phyloP scores from a whole-genome alignment of 2,797 vertebrate species.

The Philypnodon macrostomus region DNA sequence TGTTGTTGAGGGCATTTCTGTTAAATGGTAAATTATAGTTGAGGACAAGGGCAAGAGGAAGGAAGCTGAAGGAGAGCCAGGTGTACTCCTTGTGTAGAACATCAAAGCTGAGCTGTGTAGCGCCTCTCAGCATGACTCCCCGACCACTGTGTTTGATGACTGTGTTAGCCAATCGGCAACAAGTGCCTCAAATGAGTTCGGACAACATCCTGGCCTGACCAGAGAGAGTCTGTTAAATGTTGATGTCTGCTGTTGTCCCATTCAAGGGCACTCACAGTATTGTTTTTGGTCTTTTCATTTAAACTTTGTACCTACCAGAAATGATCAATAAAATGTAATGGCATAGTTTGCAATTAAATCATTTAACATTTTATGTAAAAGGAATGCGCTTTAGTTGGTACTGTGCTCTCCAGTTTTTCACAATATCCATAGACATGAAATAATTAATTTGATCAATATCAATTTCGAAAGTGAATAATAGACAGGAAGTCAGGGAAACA shows the following conservation, averaged over 20 bases:
- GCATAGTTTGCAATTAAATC: too few relatives aligned
- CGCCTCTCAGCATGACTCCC: conserved; percentile 44
- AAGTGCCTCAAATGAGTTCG: conserved; percentile 26
- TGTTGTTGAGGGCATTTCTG: not conserved
- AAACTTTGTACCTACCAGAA: too few relatives aligned
- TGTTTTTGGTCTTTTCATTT: too few relatives aligned
- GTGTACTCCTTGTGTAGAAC: conserved; percentile 55
- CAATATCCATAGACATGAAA: too few relatives aligned
- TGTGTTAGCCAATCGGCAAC: conserved; percentile 38
- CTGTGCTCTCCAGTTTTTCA: too few relatives aligned
- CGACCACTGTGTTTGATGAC: conserved; percentile 42
- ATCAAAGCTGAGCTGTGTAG: conserved; percentile 53
- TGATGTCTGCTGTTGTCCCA: not conserved
- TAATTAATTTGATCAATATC: too few relatives aligned
- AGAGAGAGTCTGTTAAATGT: not conserved
- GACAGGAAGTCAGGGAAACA: too few relatives aligned
- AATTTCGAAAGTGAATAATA: too few relatives aligned
- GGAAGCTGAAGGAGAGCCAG: conserved; percentile 30
- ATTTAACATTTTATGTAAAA: too few relatives aligned
- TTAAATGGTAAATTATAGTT: not conserved
- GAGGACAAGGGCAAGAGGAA: conserved; percentile 9
- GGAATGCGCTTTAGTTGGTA: too few relatives aligned
- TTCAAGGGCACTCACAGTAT: too few relatives aligned
- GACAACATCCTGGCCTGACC: conserved; percentile 19
- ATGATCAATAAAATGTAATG: too few relatives aligned